Evolutionary conservation across 2,888 invertebrate genomes (phyloP).

Genomic region (Drosophila tripunctata): DNA sequence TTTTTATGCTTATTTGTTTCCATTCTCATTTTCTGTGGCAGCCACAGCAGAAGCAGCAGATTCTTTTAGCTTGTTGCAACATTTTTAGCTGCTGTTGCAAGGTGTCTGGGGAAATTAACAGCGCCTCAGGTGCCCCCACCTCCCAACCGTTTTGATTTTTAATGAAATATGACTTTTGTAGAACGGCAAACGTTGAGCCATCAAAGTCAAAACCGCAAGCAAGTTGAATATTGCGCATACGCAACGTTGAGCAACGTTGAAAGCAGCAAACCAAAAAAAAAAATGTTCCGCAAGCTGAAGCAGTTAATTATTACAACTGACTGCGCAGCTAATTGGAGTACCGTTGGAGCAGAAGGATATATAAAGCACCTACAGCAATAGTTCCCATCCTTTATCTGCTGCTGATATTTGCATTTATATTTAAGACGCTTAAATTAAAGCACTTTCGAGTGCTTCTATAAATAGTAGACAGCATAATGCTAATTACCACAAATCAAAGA

Average conservation of each 20-base stretch:
- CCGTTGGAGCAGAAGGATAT: constrained; percentile 6
- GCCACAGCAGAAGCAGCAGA: not conserved
- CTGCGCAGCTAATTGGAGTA: constrained; percentile 65
- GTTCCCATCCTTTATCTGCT: constrained; percentile 32
- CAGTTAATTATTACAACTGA: constrained; percentile 64
- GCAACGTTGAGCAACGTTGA: constrained; percentile 61
- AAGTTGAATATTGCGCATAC: constrained; percentile 63
- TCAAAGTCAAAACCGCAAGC: constrained; percentile 48
- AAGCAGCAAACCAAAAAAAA: not conserved
- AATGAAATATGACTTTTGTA: constrained; percentile 70
- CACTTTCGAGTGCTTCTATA: constrained; percentile 1
- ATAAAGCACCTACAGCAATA: constrained; percentile 9
- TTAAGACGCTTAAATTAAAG: not conserved
- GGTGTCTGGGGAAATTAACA: constrained; percentile 74
- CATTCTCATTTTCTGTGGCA: constrained; percentile 33
- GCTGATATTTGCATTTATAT: constrained; percentile 1
- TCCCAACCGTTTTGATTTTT: constrained; percentile 40
- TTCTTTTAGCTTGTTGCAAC: constrained; percentile 32
- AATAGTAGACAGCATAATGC: constrained; percentile 1
- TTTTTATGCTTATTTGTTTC: constrained; percentile 38
- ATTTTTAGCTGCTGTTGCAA: constrained; percentile 32
- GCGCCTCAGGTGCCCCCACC: constrained; percentile 60
- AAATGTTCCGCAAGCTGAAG: constrained; percentile 25
- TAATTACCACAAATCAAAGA: not conserved
- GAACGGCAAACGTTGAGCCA: constrained; percentile 23